Conservation (phyloP, 2,797 vertebrate genomes). For the Stomatorhinus walkeri region DNA sequence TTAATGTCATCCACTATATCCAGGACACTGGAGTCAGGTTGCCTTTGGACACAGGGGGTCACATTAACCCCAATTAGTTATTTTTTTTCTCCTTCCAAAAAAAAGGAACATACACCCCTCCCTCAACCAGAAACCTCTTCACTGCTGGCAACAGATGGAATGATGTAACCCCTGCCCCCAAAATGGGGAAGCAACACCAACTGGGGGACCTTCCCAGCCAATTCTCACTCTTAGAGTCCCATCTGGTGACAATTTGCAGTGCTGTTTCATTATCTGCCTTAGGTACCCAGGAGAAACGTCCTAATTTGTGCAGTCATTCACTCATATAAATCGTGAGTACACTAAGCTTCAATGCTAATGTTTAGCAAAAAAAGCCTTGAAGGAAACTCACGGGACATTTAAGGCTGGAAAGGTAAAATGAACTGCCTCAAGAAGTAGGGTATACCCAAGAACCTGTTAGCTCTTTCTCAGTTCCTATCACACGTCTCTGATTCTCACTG, state of each 20-base stretch:
- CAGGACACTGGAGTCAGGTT: background rate
- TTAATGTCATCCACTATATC: background rate
- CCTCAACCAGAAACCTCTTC: conserved; percentile 30
- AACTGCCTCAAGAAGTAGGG: background rate
- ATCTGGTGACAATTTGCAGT: conserved; percentile 9
- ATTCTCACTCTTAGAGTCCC: conserved; percentile 15
- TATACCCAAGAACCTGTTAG: background rate
- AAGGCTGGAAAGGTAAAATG: background rate
- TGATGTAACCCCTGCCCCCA: background rate
- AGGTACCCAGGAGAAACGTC: background rate
- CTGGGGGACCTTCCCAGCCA: background rate
- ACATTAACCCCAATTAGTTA: background rate
- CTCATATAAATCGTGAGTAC: background rate
- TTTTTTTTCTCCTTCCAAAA: background rate
- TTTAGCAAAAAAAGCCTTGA: background rate
- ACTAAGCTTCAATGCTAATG: background rate
- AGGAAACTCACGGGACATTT: background rate
- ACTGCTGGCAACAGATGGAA: conserved; percentile 44
- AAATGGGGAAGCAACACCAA: background rate
- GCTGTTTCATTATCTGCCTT: conserved; percentile 8
- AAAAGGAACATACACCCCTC: background rate
- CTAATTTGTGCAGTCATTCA: background rate
- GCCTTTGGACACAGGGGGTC: background rate
- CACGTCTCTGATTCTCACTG: background rate
- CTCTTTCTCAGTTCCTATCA: background rate